Conservation (phyloP, 1,140 invertebrate genomes). For the Ptiloglossa arizonensis region DNA sequence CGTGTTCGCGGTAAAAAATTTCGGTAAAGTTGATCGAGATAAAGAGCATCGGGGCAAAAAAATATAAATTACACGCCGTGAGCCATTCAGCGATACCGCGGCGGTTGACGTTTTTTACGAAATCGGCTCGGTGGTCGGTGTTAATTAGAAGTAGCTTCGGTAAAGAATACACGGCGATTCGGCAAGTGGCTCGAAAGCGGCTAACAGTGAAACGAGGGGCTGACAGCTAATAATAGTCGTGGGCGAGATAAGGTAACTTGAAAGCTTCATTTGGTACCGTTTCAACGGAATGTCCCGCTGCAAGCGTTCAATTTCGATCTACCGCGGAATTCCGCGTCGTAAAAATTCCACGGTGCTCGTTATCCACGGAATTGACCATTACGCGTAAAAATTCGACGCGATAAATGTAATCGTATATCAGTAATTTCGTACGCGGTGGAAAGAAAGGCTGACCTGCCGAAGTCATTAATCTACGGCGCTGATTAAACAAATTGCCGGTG, state of each 20-base stretch:
- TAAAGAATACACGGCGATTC: no score
- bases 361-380: conserved; percentile 17
- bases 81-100: no score
- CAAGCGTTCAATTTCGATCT: not conserved
- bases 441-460: not conserved
- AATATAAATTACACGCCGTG: no score
- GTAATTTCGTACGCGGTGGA: conserved; percentile 7
- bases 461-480: conserved; percentile 49
- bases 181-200: no score
- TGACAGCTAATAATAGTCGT: not conserved
- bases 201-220: not conserved
- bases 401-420: conserved; percentile 54
- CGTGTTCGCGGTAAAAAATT: no score
- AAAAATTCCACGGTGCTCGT: conserved; percentile 16
- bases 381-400: conserved; percentile 12
- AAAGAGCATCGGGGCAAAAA: no score
- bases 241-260: no score
- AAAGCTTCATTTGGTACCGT: conserved; percentile 19
- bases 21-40: no score
- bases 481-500: conserved; percentile 56
- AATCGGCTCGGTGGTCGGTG: no score
- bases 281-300: not conserved
- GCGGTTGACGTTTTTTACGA: no score
- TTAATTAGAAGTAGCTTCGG: no score
- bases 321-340: not conserved